Evolutionary conservation across 2,113 vertebrate genomes (phyloP), one percentile per base, ranked within the genome.

Genomic region (Corythornis madagascariensis): DNA sequence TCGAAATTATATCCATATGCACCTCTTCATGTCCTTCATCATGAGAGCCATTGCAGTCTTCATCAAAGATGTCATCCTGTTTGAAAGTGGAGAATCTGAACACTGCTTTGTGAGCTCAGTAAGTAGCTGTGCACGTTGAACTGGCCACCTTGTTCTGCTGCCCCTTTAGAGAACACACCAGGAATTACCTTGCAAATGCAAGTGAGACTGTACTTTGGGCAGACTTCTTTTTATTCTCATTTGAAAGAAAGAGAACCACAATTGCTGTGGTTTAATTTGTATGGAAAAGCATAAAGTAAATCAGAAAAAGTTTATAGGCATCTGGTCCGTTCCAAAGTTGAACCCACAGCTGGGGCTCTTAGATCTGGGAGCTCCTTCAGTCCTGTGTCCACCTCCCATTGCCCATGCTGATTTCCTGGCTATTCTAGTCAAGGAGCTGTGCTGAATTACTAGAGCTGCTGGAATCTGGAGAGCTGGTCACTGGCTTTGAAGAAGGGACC

Each of bases 1-100:
- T 1, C 96, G 99, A 81, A 99, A 99, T 95, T 99, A 99, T 95
- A 99, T 99, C 95, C 99, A 99, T 94, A 98, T 98, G 96, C 98
- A 99, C 69, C 98, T 99, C 40, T 99, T 99, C 96, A 96, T 98
- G 88, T 99, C 99, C 61, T 99, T 99, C 93, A 98, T 99, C 93
- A 97, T 99, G 97, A 98, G 99, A 95, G 99, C 99, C 40, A 97
- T 99, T 0, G 97, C 99, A 0, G 99, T 99, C 84, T 99, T 99
- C 93, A 91, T 99, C 75, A 99, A 99, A 89, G 99, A 99, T 55
- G 94, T 98, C 66, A 97, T 98, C 73, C 98, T 99, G 6, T 99
- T 98, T n/a, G 96, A 98, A 71, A 97, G 96, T 1, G 96, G 92
- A 8, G 98, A 99, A 42, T 94, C 95, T 1, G 98, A 99, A 82